These are phyloP conservation scores for Cacatua alba DNA, from an alignment of 2,113 vertebrate species.

Conservation along the genomic window DNA sequence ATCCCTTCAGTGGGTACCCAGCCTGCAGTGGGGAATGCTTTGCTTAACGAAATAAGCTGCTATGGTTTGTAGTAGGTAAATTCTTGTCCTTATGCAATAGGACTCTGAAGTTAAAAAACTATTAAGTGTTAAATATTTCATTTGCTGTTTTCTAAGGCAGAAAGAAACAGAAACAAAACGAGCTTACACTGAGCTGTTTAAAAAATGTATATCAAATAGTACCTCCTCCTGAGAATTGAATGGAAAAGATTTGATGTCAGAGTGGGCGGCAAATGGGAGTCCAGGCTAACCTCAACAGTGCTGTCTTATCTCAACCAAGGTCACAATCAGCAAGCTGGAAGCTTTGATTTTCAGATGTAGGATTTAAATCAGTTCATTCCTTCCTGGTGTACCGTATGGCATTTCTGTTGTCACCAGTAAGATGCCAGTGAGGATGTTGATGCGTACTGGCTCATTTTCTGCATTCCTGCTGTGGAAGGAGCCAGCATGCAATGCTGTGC, in stretches of 20 bases:
- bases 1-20: not conserved
- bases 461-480: not conserved
- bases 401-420: not conserved
- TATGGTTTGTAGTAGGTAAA: not conserved
- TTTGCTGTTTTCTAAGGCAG: not conserved
- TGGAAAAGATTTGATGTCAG: not conserved
- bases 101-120: not conserved
- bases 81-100: not conserved
- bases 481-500: accelerated
- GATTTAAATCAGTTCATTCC: not conserved
- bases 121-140: not conserved
- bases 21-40: not conserved
- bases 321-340: not conserved
- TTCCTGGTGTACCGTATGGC: not conserved
- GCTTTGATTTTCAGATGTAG: not conserved
- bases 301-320: accelerated
- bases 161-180: not conserved
- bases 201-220: not conserved
- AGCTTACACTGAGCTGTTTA: not conserved
- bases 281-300: not conserved
- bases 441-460: not conserved
- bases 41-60: not conserved
- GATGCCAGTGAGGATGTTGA: accelerated
- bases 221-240: not conserved
- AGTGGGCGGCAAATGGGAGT: not conserved